Percentiles rank a stretch among this genome's conserved stretches.
Evolutionary conservation across 2,888 invertebrate genomes (phyloP).

Genomic region (Drosophila mettleri): DNA sequence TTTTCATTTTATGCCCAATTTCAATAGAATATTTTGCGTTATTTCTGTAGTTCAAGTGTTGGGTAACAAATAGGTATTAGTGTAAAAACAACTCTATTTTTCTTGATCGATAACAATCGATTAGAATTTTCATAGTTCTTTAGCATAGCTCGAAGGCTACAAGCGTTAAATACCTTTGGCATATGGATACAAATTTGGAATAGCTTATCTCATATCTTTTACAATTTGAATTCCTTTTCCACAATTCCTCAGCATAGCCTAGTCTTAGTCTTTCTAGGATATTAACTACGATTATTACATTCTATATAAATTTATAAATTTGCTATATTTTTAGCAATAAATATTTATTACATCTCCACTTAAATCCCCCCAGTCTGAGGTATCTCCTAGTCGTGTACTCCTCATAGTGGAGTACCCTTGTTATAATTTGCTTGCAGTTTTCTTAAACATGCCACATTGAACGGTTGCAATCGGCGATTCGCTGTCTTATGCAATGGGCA

Average conservation of each 20-base stretch:
- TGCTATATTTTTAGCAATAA: not conserved
- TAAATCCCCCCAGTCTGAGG: fast-evolving
- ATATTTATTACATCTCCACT: not conserved
- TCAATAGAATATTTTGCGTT: not conserved
- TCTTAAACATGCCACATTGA: slow-evolving; percentile 30
- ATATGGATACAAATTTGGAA: too few relatives aligned
- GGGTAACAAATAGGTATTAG: too few relatives aligned
- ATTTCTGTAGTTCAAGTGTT: too few relatives aligned
- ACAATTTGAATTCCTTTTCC: not conserved
- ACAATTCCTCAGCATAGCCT: not conserved
- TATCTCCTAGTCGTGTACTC: not conserved
- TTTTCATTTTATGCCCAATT: not conserved
- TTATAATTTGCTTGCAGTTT: slow-evolving; percentile 23
- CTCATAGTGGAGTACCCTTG: not conserved
- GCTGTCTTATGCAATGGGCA: slow-evolving; percentile 58
- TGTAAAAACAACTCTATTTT: too few relatives aligned
- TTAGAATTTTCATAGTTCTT: not conserved
- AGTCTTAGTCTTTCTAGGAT: too few relatives aligned
- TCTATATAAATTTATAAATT: too few relatives aligned
- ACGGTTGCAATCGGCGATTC: slow-evolving; percentile 37
- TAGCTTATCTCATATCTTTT: not conserved
- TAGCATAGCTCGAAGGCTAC: too few relatives aligned
- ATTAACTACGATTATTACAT: too few relatives aligned
- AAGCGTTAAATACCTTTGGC: too few relatives aligned
- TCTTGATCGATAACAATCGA: not conserved